These are phyloP conservation scores for Melanostoma mellinum DNA, from an alignment of 2,888 invertebrate genomes.

Conservation along the genomic window DNA sequence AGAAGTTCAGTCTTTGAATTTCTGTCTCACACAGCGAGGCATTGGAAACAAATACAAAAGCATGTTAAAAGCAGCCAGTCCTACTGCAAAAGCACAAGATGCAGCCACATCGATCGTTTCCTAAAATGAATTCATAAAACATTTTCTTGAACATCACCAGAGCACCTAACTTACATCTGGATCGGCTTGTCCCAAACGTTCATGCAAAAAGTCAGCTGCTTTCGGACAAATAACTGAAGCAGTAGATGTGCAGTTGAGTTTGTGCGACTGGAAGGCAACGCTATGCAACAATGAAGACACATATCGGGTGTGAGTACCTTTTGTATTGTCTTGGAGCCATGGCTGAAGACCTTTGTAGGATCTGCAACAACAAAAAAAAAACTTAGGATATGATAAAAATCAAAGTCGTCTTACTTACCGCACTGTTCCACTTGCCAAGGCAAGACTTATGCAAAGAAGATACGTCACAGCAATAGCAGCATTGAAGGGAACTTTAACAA, in stretches of 20 bases:
- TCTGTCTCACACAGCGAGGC: conserved; percentile 92
- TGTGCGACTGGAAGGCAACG: conserved; percentile 86
- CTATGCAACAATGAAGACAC: conserved; percentile 89
- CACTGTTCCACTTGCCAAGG: conserved; percentile 89
- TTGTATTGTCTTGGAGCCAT: conserved; percentile 91
- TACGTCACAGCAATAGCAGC: conserved; percentile 92
- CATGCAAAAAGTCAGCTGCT: conserved; percentile 80
- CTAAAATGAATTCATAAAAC: conserved; percentile 82
- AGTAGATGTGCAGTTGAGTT: conserved; percentile 83
- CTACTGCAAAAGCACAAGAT: conserved; percentile 91
- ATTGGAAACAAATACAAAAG: conserved; percentile 92
- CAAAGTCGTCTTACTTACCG: conserved; percentile 83
- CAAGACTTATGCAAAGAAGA: conserved; percentile 87
- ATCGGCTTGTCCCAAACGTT: conserved; percentile 80
- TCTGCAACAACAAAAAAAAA: conserved; percentile 81
- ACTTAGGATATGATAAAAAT: neutral
- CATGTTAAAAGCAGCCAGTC: conserved; percentile 91
- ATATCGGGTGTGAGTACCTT: conserved; percentile 90
- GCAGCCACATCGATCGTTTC: conserved; percentile 90
- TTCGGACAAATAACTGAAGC: conserved; percentile 81
- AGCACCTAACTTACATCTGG: conserved; percentile 78
- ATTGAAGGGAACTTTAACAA: conserved; percentile 89
- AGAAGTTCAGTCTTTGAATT: conserved; percentile 86
- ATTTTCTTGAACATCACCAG: neutral
- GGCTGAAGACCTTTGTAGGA: conserved; percentile 90